A percentile compares a stretch with the other conserved stretches of the same genome.
These are phyloP conservation scores for Gymnoscelis rufifasciata DNA, from an alignment of 2,888 invertebrate species.

Conservation along the genomic window DNA sequence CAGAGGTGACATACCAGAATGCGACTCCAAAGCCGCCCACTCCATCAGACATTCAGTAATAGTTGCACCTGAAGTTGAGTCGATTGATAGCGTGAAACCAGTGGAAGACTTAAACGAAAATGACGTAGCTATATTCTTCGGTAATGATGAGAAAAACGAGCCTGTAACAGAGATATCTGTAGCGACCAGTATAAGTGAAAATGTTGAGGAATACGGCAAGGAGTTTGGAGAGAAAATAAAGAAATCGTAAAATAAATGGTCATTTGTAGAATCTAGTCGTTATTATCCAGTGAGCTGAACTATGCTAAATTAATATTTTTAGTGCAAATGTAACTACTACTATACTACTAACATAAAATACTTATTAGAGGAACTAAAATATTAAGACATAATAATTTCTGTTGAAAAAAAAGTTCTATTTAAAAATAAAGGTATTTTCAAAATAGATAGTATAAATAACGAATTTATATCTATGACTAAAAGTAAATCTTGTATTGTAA, in stretches of 20 bases:
- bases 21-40: conserved; percentile 63
- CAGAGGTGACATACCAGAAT: conserved; percentile 53
- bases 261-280: conserved; percentile 45
- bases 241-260: conserved; percentile 38
- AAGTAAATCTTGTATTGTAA: too few species aligned
- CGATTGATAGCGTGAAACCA: conserved; percentile 41
- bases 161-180: conserved; percentile 71
- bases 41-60: conserved; percentile 65
- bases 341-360: background rate
- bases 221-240: conserved; percentile 54
- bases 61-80: conserved; percentile 45
- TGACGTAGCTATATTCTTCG: conserved; percentile 80
- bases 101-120: conserved; percentile 74
- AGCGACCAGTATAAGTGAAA: conserved; percentile 68
- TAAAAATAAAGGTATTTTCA: too few species aligned
- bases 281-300: conserved; percentile 36
- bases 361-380: too few species aligned
- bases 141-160: conserved; percentile 38
- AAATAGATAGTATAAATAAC: too few species aligned
- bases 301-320: too few species aligned
- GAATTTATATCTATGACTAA: too few species aligned
- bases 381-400: too few species aligned
- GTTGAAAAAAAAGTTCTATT: too few species aligned
- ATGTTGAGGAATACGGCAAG: conserved; percentile 37
- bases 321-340: background rate